These are phyloP conservation scores for Spisula solida DNA, from an alignment of 2,888 invertebrate genomes.

Conservation along the genomic window DNA sequence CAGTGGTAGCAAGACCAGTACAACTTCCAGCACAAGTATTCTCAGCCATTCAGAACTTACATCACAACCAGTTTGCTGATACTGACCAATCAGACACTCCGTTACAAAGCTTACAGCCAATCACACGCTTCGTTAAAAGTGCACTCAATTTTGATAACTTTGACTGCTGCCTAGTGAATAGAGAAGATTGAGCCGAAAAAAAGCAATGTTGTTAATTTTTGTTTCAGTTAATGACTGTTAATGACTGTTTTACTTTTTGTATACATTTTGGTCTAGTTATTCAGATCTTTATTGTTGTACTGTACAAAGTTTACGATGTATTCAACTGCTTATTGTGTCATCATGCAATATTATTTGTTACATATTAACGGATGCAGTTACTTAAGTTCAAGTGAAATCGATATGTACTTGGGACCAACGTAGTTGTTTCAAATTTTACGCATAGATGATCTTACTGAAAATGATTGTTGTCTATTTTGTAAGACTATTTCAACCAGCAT, in stretches of 20 bases:
- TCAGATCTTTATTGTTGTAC: not conserved
- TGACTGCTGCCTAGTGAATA: not conserved
- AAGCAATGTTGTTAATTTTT: not conserved
- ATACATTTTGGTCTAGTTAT: not conserved
- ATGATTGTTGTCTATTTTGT: not conserved
- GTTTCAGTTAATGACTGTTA: constrained; percentile 18
- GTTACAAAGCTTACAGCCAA: constrained; percentile 24
- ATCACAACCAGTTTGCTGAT: constrained; percentile 67
- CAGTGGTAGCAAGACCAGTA: constrained; percentile 42
- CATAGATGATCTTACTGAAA: not conserved
- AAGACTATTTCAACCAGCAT: not conserved
- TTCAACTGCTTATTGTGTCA: not conserved
- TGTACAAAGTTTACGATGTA: not conserved
- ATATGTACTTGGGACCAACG: not conserved
- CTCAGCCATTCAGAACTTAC: constrained; percentile 55
- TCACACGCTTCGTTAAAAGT: not conserved
- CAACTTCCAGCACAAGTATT: constrained; percentile 38
- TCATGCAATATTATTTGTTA: not conserved
- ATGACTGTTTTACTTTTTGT: not conserved
- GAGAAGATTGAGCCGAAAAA: not conserved
- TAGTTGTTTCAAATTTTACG: not conserved
- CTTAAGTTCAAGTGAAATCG: not conserved
- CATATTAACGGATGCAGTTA: not conserved
- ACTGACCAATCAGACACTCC: constrained; percentile 31
- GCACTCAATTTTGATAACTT: not conserved